Base-by-base conservation (phyloP, 2,797 vertebrate genomes). In the Megalops cyprinoides region DNA sequence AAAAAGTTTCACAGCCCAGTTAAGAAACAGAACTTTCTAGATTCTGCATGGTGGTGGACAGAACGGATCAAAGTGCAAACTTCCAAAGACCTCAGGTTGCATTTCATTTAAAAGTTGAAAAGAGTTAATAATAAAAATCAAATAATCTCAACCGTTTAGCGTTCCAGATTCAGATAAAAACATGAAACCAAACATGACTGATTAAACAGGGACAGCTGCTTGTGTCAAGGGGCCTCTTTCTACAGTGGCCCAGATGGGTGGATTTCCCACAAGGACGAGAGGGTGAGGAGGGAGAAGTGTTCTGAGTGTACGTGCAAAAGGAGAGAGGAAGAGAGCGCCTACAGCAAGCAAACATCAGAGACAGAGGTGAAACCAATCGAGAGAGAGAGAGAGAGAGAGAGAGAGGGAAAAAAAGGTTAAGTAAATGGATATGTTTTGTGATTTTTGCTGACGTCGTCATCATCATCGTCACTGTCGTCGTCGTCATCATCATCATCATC, bases 361-460 rank as follows among this genome's bases (percentile, higher is more conserved):
- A 90, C 82, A 74, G 85, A 79, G 86, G 82, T 34, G 49, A 91
- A 87, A 87, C 83, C 83, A 87, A 89, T 86, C 67, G 71, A 62
- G 7, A 42, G 23, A 23, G 42, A 69, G 42, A n/a, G 37, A 65
- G 18, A n/a, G 71, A 62, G 7, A 42, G 23, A 23, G 42, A 69
- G 42, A n/a, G 37, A 65, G 18, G n/a, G n/a, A 65, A 65, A 76
- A 77, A 67, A 67, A 42, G 51, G 42, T 58, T 90, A 90, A 85
- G 81, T 77, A 81, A 89, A 91, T 90, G 88, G 90, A 95, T 94
- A 93, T 92, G 93, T 88, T 83, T 78, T 89, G 88, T 90, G 84
- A 92, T 91, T 92, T 89, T 89, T 90, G 65, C 86, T 86, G 86
- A 86, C 87, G 44, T 23, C 77, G 79, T 87, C 83, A 82, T 86